Conservation (phyloP, 2,888 invertebrate species). For the Rhagophthalmus giganteus region DNA sequence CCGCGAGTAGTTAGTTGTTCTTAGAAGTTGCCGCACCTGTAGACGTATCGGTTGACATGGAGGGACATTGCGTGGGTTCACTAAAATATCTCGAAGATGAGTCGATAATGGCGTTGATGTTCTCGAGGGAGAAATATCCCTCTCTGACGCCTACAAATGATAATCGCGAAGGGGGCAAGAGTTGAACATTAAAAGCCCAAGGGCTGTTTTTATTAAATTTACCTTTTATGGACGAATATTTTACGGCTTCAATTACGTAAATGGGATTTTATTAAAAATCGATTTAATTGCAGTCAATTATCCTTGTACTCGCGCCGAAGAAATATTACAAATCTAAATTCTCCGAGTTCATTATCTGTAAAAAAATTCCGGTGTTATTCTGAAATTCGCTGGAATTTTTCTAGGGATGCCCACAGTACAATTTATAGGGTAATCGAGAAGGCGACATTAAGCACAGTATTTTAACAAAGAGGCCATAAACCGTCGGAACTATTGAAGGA, state of each 20-base stretch:
- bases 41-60: conserved; percentile 18
- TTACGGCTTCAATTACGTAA: no score
- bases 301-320: background rate
- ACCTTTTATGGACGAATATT: no score
- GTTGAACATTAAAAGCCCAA: background rate
- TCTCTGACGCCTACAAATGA: conserved; percentile 11
- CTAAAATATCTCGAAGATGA: conserved; percentile 26
- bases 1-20: conserved; percentile 9
- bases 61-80: conserved; percentile 16
- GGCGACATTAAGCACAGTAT: conserved; percentile 39
- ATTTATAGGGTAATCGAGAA: conserved; percentile 45
- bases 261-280: no score
- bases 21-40: conserved; percentile 23
- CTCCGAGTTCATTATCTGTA: background rate
- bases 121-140: conserved; percentile 7
- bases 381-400: conserved; percentile 33
- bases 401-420: conserved; percentile 26
- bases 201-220: no score
- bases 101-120: conserved; percentile 21
- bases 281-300: no score
- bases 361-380: background rate
- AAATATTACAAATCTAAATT: background rate
- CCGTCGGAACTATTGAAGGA: conserved; percentile 43
- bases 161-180: background rate
- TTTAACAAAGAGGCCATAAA: conserved; percentile 43